Base-by-base conservation (phyloP, 1,140 invertebrate species). In the Dendrolimus punctatus region DNA sequence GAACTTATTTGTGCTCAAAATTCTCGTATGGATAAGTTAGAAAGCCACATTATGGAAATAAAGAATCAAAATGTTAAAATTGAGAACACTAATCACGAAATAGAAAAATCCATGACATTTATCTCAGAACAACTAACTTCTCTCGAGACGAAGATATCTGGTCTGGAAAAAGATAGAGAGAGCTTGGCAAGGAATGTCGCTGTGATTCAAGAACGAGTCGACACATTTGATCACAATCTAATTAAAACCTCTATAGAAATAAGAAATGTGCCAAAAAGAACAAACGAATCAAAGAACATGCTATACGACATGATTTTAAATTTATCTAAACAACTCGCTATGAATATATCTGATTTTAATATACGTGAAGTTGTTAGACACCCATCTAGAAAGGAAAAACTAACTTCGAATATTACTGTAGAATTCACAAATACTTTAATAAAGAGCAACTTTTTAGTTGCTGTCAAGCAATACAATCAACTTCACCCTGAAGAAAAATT, bases 191-290 rank as follows among this genome's bases (percentile, higher is more conserved):
- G n/a, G 5, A 50, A 50, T 36, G 3, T 50, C 0, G 4, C 1
- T 6, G 8, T 7, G 5, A 39, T 50, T 2, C 39, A 41, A 41
- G n/a, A 41, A n/a, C 40, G 37, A 42, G 8, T 50, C 4, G 49
- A 50, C 2, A 36, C 2, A 0, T 9, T 41, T 4, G 49, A 41
- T 23, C 49, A 40, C 6, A 40, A n/a, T 7, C 23, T 7, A 7
- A 23, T 50, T 5, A 50, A 50, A 42, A 50, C 49, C 6, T 41
- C 39, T 23, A 10, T 50, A 5, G 49, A 50, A 42, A 6, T 50
- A 10, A 39, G 49, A 8, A 50, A 50, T 23, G 49, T 50, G 10
- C 49, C 39, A n/a, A 50, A 50, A 23, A 4, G 1, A 23, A 7
- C n/a, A 4, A 6, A 42, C 6, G 39, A 41, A 50, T 36, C 39